A percentile compares a stretch with the other conserved stretches of the same genome.
Conservation (phyloP, 2,113 vertebrate species). For the Actenoides lindsayi region DNA sequence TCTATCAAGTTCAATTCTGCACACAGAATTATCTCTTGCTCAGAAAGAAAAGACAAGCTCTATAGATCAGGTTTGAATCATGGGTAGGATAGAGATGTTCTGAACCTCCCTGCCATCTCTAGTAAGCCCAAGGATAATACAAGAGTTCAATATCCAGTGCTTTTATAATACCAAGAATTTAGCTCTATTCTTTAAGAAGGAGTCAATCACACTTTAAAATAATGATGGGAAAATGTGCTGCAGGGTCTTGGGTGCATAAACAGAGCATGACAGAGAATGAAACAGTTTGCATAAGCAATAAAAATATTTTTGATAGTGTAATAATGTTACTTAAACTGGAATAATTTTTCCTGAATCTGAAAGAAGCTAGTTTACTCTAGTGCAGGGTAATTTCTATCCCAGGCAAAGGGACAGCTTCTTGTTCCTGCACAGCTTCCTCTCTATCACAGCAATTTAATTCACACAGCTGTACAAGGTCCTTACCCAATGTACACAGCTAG, state of each 20-base stretch:
- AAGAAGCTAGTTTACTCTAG: background rate
- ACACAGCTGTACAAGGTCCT: background rate
- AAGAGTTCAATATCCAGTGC: background rate
- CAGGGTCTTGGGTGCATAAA: background rate
- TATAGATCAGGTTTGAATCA: slow-evolving; percentile 32
- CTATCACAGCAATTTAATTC: background rate
- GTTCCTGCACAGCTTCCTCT: background rate
- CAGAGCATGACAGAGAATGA: background rate
- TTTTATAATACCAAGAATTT: background rate
- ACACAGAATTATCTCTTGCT: slow-evolving; percentile 37
- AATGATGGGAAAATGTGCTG: background rate
- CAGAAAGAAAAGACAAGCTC: slow-evolving; percentile 34
- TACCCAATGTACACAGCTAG: background rate
- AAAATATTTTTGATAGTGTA: background rate
- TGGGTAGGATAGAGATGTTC: slow-evolving; percentile 28
- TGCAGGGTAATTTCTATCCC: background rate
- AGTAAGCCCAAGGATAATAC: slow-evolving; percentile 34
- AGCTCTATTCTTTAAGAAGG: background rate
- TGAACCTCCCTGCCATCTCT: background rate
- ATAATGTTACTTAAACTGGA: background rate
- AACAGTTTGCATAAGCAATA: background rate
- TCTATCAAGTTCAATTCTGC: slow-evolving; percentile 37
- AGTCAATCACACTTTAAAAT: slow-evolving; percentile 5
- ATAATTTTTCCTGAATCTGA: background rate
- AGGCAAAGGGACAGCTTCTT: background rate